Evolutionary conservation across 1,140 invertebrate genomes (phyloP).

Genomic region (Palaemon carinicauda): DNA sequence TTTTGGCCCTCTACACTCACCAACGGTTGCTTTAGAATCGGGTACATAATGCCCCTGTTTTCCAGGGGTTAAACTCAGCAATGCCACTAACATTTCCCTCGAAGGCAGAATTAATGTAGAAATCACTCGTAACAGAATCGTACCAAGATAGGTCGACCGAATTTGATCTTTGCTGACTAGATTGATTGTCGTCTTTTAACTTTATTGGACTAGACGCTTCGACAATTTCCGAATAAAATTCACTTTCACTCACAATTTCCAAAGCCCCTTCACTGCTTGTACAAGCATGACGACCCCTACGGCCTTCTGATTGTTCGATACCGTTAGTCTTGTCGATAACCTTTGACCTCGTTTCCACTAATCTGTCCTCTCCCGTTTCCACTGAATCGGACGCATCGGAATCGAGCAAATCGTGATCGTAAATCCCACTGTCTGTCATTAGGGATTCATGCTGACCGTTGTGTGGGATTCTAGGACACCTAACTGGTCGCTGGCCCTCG

Average conservation of each 20-base stretch:
- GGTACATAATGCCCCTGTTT: not conserved
- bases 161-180: not conserved
- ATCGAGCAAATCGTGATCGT: slow-evolving; percentile 18
- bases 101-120: slow-evolving; percentile 14
- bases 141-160: slow-evolving; percentile 34
- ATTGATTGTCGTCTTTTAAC: not conserved
- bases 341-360: too few species aligned
- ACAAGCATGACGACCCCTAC: too few species aligned
- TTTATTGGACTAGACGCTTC: too few species aligned
- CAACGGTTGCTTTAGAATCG: not conserved
- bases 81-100: not conserved
- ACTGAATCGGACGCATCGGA: slow-evolving; percentile 42
- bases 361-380: not conserved
- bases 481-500: not conserved
- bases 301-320: too few species aligned
- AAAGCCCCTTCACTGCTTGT: too few species aligned
- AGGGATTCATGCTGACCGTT: slow-evolving; percentile 11
- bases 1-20: not conserved
- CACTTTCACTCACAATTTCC: too few species aligned
- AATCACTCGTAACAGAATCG: slow-evolving; percentile 21
- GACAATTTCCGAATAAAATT: too few species aligned
- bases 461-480: not conserved
- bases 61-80: slow-evolving; percentile 6
- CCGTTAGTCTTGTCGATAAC: too few species aligned
- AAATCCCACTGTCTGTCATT: slow-evolving; percentile 43